Conservation (phyloP, 1,140 invertebrate species). For the Araneus ventricosus region DNA sequence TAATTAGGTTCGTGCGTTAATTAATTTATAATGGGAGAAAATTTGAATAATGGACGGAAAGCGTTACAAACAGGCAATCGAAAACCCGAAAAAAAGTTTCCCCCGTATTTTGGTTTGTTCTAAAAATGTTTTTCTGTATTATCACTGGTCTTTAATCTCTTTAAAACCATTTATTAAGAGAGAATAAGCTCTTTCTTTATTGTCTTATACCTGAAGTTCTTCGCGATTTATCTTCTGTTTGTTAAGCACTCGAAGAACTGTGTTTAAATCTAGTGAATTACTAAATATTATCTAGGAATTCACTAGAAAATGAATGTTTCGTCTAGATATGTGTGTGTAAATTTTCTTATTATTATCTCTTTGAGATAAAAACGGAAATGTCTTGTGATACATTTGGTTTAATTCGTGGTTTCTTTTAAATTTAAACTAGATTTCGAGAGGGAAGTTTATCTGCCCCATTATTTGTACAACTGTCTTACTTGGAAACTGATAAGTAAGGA, state of each 20-base stretch:
- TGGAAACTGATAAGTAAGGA: too few species aligned
- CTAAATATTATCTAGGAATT: neutral
- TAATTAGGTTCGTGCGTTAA: constrained; percentile 67
- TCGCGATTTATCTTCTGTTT: constrained; percentile 18
- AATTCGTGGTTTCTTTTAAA: too few species aligned
- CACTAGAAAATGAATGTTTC: neutral
- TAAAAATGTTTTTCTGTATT: constrained; percentile 38
- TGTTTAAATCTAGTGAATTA: neutral
- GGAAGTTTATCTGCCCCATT: too few species aligned
- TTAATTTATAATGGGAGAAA: constrained; percentile 74
- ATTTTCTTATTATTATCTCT: too few species aligned
- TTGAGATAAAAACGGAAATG: too few species aligned
- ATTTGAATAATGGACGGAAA: constrained; percentile 60
- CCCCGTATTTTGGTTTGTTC: constrained; percentile 9
- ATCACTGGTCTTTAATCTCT: constrained; percentile 49
- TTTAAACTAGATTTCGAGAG: too few species aligned
- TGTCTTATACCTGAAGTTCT: neutral
- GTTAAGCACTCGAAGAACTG: constrained; percentile 1
- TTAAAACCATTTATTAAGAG: constrained; percentile 58
- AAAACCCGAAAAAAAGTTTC: neutral
- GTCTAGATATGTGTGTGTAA: neutral
- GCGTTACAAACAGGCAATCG: constrained; percentile 29
- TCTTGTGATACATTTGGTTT: too few species aligned
- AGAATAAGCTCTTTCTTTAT: constrained; percentile 17
- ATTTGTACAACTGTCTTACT: too few species aligned